phyloP scores from a whole-genome alignment of 2,888 invertebrate genomes.

The Ferrisia virgata region DNA sequence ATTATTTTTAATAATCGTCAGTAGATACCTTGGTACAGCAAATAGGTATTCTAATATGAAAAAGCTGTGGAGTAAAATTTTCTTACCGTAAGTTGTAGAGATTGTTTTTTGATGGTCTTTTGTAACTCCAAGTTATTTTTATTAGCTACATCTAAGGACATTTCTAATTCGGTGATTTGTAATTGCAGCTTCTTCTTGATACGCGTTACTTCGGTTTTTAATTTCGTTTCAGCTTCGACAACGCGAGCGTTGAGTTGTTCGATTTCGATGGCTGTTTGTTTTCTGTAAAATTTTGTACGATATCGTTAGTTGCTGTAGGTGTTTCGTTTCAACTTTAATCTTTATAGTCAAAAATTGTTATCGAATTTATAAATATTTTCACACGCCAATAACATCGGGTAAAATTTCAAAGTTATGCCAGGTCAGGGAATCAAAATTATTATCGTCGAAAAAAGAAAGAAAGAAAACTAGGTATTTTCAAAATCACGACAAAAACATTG shows the following conservation, averaged over 20 bases:
- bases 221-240: slow-evolving; percentile 90
- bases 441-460: too few species aligned
- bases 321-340: too few species aligned
- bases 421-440: too few species aligned
- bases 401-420: too few species aligned
- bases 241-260: slow-evolving; percentile 93
- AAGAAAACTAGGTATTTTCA: not conserved
- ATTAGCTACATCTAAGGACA: slow-evolving; percentile 96
- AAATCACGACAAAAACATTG: not conserved
- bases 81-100: slow-evolving; percentile 75
- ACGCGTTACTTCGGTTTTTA: slow-evolving; percentile 92
- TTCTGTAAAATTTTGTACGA: slow-evolving; percentile 61
- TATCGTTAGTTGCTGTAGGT: not conserved
- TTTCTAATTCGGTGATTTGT: slow-evolving; percentile 93
- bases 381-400: too few species aligned
- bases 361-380: not conserved
- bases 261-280: slow-evolving; percentile 96
- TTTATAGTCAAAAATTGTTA: too few species aligned
- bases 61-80: not conserved
- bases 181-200: slow-evolving; percentile 99
- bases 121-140: slow-evolving; percentile 96
- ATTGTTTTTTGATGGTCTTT: slow-evolving; percentile 96
- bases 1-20: not conserved
- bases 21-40: not conserved
- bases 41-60: not conserved